Conservation (phyloP, 2,888 invertebrate species). For the Perdita meconis region DNA sequence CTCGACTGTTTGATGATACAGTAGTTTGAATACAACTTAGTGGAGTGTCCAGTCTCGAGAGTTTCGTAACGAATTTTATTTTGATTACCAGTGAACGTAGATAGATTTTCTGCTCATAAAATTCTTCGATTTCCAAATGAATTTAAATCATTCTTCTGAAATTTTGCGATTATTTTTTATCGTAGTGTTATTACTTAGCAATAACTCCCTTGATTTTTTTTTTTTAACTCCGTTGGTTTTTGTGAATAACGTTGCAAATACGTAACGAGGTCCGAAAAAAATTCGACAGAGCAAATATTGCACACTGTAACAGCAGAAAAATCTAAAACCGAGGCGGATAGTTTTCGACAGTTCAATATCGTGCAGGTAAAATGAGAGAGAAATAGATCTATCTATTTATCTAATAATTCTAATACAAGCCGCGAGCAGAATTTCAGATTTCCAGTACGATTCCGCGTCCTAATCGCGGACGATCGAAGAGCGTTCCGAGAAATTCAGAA, state of each 20-base stretch:
- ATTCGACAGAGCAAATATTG: too few species aligned
- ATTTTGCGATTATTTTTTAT: slow-evolving; percentile 20
- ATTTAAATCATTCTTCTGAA: neutral
- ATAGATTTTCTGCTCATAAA: neutral
- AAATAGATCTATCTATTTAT: too few species aligned
- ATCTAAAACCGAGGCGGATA: too few species aligned
- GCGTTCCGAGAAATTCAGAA: neutral
- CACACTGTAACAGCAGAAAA: too few species aligned
- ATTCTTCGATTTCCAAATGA: slow-evolving; percentile 18
- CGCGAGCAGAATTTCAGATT: neutral
- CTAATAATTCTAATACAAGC: neutral
- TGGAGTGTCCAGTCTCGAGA: neutral
- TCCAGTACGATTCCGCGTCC: neutral
- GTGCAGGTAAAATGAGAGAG: too few species aligned
- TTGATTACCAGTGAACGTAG: neutral
- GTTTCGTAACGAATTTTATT: neutral
- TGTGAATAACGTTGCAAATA: too few species aligned
- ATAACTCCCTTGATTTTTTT: too few species aligned
- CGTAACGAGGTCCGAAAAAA: too few species aligned
- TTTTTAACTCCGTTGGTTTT: too few species aligned
- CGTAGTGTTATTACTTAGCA: too few species aligned
- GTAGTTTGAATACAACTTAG: slow-evolving; percentile 1
- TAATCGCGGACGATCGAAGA: neutral
- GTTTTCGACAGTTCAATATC: neutral
- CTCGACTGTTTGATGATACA: neutral